Evolutionary conservation across 2,888 invertebrate species (phyloP).

Genomic region (Cremastinae sp.): DNA sequence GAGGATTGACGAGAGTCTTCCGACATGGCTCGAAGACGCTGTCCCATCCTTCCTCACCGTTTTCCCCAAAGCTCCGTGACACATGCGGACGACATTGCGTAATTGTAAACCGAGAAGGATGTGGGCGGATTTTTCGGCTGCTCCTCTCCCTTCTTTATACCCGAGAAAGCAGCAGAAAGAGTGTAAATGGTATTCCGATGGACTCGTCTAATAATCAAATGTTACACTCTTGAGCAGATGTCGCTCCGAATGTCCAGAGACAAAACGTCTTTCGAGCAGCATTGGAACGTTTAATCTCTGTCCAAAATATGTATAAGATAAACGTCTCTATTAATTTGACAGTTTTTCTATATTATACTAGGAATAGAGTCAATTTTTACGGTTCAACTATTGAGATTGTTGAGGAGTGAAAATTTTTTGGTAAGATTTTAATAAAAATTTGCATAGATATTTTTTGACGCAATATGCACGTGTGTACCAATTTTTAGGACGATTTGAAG

Average conservation of each 20-base stretch:
- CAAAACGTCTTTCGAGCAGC: too few species aligned
- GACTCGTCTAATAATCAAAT: slow-evolving; percentile 63
- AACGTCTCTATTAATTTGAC: too few species aligned
- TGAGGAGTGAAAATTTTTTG: too few species aligned
- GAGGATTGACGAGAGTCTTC: slow-evolving; percentile 43
- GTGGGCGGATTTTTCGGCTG: slow-evolving; percentile 71
- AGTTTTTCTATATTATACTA: too few species aligned
- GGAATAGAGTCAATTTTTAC: too few species aligned
- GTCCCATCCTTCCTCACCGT: slow-evolving; percentile 50
- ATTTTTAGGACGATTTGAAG: too few species aligned
- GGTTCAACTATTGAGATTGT: too few species aligned
- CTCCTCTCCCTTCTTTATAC: slow-evolving; percentile 12
- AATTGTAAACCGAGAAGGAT: slow-evolving; percentile 75
- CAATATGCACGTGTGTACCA: too few species aligned
- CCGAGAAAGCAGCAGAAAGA: slow-evolving; percentile 61
- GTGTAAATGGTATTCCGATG: slow-evolving; percentile 48
- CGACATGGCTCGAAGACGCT: slow-evolving; percentile 61
- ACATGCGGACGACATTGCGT: slow-evolving; percentile 72
- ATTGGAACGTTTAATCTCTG: too few species aligned
- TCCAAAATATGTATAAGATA: too few species aligned
- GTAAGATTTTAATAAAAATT: too few species aligned
- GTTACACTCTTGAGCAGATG: slow-evolving; percentile 74
- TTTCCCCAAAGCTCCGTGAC: slow-evolving; percentile 57
- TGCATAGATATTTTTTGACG: too few species aligned
- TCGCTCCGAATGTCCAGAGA: slow-evolving; percentile 46